Base-by-base conservation (phyloP, 2,888 invertebrate species). In the Mamestra brassicae region DNA sequence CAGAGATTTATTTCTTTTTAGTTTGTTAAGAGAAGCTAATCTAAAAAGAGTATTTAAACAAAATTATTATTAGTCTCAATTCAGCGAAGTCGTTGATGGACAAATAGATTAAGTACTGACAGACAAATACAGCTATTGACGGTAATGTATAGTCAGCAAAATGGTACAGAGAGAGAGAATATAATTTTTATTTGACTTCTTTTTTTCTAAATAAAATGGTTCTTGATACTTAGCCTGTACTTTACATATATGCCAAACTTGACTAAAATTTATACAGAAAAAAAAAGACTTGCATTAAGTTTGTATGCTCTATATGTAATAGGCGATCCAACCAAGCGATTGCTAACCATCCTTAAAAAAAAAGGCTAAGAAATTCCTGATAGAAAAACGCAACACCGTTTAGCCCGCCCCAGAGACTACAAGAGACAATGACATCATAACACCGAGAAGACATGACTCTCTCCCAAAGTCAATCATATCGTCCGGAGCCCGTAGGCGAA, bases 371-470 rank as follows among this genome's bases (percentile, higher is more conserved):
- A 6, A 42, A 38, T 4, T 42, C 42, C 42, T 42, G 47, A 47
- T 11, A 47, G 13, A 47, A 47, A 47, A 47, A 42, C 42, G 4
- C 38, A 38, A 38, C 38, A 3, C 42, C 26, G 26, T 26, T 1
- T 26, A 26, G 26, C 26, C 26, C 26, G 26, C 26, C 7, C 1
- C 2, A 2, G 36, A 36, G 42, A 42, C 66, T 17, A 63, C n/a
- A 17, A 42, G 80, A 78, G 17, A 8, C 67, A 54, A 42, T 71
- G 79, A 71, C 79, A 58, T 81, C 50, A 71, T n/a, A 38, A 13
- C 5, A 34, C 15, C 13, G 50, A 42, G 11, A 2, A 65, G 52
- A 52, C 47, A 15, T 68, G 50, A 67, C 67, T 67, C 65, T 64
- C 42, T 42, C 15, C 15, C 57, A 54, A 68, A 64, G 58, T 70